phyloP scores from a whole-genome alignment of 2,888 invertebrate genomes.

The Empis stercorea region DNA sequence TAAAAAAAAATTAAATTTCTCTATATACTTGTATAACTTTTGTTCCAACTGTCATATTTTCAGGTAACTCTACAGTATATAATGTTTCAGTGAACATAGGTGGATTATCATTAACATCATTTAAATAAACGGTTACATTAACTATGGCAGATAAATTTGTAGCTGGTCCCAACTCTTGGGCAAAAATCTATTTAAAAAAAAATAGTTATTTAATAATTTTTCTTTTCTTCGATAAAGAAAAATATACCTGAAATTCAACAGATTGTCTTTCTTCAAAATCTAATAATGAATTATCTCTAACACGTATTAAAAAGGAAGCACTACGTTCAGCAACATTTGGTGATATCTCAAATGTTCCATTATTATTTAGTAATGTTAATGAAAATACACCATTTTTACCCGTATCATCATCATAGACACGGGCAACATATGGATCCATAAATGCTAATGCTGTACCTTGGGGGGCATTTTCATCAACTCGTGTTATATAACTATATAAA shows the following conservation, averaged over 20 bases:
- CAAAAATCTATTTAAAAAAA: conserved; percentile 48
- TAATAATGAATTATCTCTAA: conserved; percentile 66
- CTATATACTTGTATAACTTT: conserved; percentile 48
- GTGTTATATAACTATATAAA: conserved; percentile 54
- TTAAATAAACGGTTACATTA: conserved; percentile 65
- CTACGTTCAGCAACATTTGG: conserved; percentile 71
- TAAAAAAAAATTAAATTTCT: conserved; percentile 10
- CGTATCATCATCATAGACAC: conserved; percentile 62
- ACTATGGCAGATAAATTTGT: conserved; percentile 61
- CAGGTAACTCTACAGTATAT: conserved; percentile 65
- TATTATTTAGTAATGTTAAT: conserved; percentile 61
- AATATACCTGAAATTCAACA: conserved; percentile 55
- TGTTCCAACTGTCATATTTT: conserved; percentile 65
- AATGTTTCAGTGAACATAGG: conserved; percentile 62
- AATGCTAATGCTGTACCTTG: conserved; percentile 65
- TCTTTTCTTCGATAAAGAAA: no score
- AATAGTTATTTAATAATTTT: no score
- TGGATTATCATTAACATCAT: conserved; percentile 79
- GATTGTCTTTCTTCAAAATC: conserved; percentile 73
- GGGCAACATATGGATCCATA: conserved; percentile 55
- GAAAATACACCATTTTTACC: conserved; percentile 78
- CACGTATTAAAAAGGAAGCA: conserved; percentile 66
- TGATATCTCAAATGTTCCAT: conserved; percentile 77
- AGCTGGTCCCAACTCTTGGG: conserved; percentile 66
- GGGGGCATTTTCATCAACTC: conserved; percentile 68